Conservation (phyloP, 2,888 invertebrate species). For the Pycnomerus fuliginosus region DNA sequence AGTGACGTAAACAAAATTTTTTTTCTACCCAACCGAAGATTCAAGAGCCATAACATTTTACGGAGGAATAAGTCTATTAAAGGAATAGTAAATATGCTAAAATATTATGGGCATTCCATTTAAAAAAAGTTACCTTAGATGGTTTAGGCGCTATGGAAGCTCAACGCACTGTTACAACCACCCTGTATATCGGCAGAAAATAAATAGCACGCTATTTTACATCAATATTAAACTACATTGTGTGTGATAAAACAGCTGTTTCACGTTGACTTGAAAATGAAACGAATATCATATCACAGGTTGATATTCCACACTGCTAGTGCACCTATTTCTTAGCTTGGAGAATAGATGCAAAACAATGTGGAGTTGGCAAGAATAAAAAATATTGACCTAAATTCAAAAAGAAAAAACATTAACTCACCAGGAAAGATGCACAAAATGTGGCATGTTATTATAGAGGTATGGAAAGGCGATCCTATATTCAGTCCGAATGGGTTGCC, state of each 20-base stretch:
- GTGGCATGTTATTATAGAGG: slow-evolving; percentile 97
- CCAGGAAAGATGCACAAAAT: slow-evolving; percentile 98
- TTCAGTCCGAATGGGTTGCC: slow-evolving; percentile 97
- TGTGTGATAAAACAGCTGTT: slow-evolving; percentile 61
- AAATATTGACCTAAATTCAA: slow-evolving; percentile 4
- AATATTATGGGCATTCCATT: too few relatives aligned
- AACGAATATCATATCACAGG: slow-evolving; percentile 57
- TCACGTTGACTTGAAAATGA: slow-evolving; percentile 52
- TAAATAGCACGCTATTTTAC: too few relatives aligned
- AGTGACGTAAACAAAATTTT: too few relatives aligned
- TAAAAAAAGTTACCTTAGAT: too few relatives aligned
- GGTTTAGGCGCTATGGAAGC: too few relatives aligned
- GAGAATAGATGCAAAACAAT: slow-evolving; percentile 50
- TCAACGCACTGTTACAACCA: too few relatives aligned
- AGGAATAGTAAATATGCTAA: too few relatives aligned
- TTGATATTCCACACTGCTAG: slow-evolving; percentile 61
- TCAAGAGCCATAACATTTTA: too few relatives aligned
- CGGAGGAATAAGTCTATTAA: too few relatives aligned
- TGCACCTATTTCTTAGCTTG: slow-evolving; percentile 48
- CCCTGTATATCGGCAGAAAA: too few relatives aligned
- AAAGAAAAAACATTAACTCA: slow-evolving; percentile 57
- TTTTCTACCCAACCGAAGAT: too few relatives aligned
- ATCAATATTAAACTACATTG: too few relatives aligned
- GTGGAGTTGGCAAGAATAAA: slow-evolving; percentile 39
- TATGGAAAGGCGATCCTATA: slow-evolving; percentile 99